Evolutionary conservation across 2,113 vertebrate species (phyloP), one percentile per base, ranked within the genome.

Genomic region (Ceyx cyanopectus): DNA sequence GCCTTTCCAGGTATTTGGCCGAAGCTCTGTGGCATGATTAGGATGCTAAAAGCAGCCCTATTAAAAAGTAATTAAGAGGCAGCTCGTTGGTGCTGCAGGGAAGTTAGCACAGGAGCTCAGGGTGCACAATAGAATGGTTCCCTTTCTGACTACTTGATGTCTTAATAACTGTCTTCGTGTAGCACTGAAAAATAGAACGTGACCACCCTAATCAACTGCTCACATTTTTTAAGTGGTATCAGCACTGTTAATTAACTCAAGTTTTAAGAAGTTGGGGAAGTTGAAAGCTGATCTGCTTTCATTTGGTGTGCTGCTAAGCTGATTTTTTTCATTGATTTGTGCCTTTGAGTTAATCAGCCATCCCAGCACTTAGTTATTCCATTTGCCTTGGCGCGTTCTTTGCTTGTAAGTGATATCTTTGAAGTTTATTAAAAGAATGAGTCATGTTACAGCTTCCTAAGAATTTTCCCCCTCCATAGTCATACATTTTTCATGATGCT

Each of bases 381-480:
- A 61, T 89, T 95, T 92, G 84, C 91, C 67, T 66, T 72, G 54
- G 51, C 0, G 7, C 85, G 89, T 69, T 56, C 78, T 83, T 74
- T 91, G 67, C 95, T 94, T 92, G 84, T 85, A 89, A 94, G 62
- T 50, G 87, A 85, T 89, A 85, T 14, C 95, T 94, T 87, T 95
- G 94, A 94, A 94, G 92, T 94, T 91, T 80, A 74, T 91, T 85
- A 88, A 94, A 90, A 81, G 78, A 86, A 60, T 92, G 96, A 96
- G 88, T 96, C 94, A 91, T 15, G 53, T 67, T 77, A 70, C 51
- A 95, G 84, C 91, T 96, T 87, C 84, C 67, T 23, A 87, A 76
- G 91, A 89, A 43, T 63, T 67, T 92, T 41, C 51, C 56, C 67
- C 53, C 68, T 87, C 72, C 54, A 12, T 67, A 77, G 92, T 92